Conservation (phyloP, 2,113 vertebrate species). For the Misgurnus anguillicaudatus region DNA sequence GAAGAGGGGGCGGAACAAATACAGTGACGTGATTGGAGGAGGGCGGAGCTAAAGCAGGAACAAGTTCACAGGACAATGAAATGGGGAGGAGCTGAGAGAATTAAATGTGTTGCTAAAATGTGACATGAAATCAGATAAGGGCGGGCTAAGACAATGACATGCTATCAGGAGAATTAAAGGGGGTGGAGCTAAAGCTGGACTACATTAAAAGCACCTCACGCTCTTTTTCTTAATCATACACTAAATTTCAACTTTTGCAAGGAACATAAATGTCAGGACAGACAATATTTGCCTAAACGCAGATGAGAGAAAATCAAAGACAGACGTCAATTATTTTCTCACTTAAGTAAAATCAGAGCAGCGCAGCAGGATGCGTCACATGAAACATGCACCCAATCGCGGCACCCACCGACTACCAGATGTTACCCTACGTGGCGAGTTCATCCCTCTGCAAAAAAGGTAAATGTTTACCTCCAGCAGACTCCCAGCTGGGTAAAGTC, state of each 20-base stretch:
- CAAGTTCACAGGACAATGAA: background rate
- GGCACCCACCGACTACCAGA: background rate
- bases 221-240: too few species aligned
- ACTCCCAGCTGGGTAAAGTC: conserved; percentile 9
- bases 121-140: background rate
- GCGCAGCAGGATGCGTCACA: background rate
- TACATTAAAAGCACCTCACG: too few species aligned
- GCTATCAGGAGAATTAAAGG: background rate
- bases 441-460: background rate
- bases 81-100: background rate
- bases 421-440: background rate
- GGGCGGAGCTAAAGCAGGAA: background rate
- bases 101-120: background rate
- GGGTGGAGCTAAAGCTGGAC: too few species aligned
- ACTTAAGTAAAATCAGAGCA: background rate
- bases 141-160: background rate
- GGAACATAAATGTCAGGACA: background rate
- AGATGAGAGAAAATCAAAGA: background rate
- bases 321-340: conserved; percentile 2
- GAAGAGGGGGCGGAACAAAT: background rate
- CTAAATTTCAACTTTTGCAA: background rate
- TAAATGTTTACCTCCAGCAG: conserved; percentile 20
- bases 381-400: background rate
- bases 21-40: background rate
- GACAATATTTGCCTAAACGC: background rate